A percentile compares a stretch with the other conserved stretches of the same genome.
phyloP scores from a whole-genome alignment of 2,797 vertebrate species.

The Falco concolor region DNA sequence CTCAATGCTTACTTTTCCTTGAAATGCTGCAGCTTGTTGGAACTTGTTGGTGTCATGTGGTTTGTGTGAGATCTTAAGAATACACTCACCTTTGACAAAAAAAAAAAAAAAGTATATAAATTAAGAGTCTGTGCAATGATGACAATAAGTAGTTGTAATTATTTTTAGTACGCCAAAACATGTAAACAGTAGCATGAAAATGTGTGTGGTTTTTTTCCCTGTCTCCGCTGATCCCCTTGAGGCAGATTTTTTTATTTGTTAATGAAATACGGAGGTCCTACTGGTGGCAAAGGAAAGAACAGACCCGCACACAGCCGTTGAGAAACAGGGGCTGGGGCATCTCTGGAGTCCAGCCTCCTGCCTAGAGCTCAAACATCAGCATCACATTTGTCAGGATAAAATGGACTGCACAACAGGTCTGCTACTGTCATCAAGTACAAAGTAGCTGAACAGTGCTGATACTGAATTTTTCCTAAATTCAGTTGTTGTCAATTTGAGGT shows the following conservation, averaged over 20 bases:
- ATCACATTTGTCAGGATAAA: not conserved
- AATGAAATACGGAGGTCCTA: not conserved
- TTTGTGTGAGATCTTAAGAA: not conserved
- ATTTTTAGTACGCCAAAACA: not conserved
- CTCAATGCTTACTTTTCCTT: not conserved
- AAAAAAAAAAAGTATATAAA: not conserved
- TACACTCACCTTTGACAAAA: not conserved
- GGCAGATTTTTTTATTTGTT: not conserved
- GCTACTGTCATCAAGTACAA: not conserved
- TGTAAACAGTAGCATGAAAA: not conserved
- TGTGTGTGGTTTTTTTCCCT: fast-evolving
- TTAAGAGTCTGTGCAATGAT: not conserved
- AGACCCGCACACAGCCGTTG: fast-evolving
- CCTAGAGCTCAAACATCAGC: not conserved
- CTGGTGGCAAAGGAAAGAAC: not conserved
- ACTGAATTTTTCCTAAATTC: not conserved
- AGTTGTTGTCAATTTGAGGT: not conserved
- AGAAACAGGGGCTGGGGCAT: not conserved
- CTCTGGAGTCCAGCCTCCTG: not conserved
- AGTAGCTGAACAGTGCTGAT: not conserved
- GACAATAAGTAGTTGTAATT: not conserved
- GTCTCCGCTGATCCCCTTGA: not conserved
- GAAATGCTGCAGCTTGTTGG: not conserved
- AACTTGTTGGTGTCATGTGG: not conserved
- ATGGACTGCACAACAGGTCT: not conserved